Evolutionary conservation across 2,888 invertebrate genomes (phyloP), one percentile per base, ranked within the genome.

Genomic region (Unio pictorum): DNA sequence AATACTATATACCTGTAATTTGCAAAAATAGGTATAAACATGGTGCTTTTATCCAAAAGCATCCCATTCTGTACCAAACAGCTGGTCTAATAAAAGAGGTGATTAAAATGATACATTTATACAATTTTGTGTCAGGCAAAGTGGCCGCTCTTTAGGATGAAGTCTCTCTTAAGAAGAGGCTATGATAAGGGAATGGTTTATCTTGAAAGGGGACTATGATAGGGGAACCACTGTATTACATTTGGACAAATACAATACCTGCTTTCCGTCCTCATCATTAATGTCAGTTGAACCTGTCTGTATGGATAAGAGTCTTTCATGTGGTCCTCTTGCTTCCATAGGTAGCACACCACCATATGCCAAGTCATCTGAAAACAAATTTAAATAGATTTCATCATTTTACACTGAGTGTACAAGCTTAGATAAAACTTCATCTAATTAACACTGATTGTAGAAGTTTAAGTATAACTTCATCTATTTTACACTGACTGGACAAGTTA

Each of bases 271-370:
- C 11, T 45, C 15, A 15, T 45, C 45, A 45, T 45, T 8, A 45
- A 3, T 15, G 45, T 45, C 45, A 3, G 45, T 11, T 45, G 45
- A 45, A 11, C 45, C 45, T 11, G 15, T 45, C 45, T 45, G 45
- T 45, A 80, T 66, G 54, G 81, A 79, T 54, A 83, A 76, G 56
- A 79, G 81, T 65, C 78, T 80, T 56, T 80, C 81, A 64, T 93
- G 93, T 62, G 94, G 93, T 69, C 94, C 94, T 87, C 93, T 93
- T 6, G 94, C 94, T 68, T 93, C 92, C 81, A 95, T 91, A 65
- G 94, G 94, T 78, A 95, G 91, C 64, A 94, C 94, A 87, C 93
- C 94, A 87, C 94, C 93, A 89, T 94, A 94, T 15, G 94, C 94
- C 68, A 87, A 75, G 90, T 94, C 94, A 85, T 94, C 94, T 94